Base-by-base conservation (phyloP, 2,797 vertebrate species). In the Nothura maculosa region DNA sequence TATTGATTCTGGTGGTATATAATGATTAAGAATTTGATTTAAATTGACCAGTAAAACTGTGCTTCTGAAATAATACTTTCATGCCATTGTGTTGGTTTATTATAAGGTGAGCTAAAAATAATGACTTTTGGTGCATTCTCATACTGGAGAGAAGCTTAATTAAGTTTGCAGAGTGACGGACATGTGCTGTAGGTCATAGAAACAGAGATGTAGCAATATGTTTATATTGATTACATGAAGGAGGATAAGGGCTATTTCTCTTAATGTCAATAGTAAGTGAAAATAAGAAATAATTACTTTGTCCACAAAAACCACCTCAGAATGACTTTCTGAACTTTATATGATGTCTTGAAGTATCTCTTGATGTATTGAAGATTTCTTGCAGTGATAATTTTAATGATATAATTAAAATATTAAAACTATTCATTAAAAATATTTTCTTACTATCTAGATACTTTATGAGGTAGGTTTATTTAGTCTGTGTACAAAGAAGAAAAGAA, bases 181-280 rank as follows among this genome's bases (percentile, higher is more conserved):
- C 40, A 68, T 78, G 27, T 67, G 28, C 64, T 91, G n/a, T 45
- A 72, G 36, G n/a, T 89, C 45, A 45, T 20, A 55, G 90, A 55
- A 88, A 87, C 25, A 91, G 40, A 75, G 40, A 38, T 3, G 1
- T n/a, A 81, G 40, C 22, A 67, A 22, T 63, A 82, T 83, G 82
- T 95, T 81, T 82, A 32, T 83, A 77, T 64, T 87, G 83, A 91
- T 79, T 91, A 47, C 36, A 74, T 1, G 3, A n/a, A 81, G 89
- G 50, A 94, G 6, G 13, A 50, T 57, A 80, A 74, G 12, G 61
- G 10, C 27, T 75, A 22, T 77, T 85, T 77, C 57, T 85, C 27
- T 80, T 85, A 91, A 89, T 48, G 48, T 52, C 75, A 94, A 30
- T 18, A 45, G 48, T 9, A 84, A n/a, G 6, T 75, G 40, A 91